These are phyloP conservation scores for Drosophila putrida DNA, from an alignment of 2,888 invertebrate species.

Conservation along the genomic window DNA sequence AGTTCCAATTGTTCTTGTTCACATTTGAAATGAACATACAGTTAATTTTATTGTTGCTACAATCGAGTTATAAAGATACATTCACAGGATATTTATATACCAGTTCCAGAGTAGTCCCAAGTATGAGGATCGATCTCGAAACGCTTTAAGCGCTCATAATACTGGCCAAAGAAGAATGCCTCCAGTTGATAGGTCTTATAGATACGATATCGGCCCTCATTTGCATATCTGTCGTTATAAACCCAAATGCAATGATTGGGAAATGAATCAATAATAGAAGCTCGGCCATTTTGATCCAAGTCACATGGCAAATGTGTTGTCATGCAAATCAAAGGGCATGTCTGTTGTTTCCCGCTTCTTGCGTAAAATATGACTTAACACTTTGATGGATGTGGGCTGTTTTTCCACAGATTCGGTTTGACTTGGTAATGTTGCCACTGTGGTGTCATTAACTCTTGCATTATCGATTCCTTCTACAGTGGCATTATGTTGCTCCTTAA, in stretches of 20 bases:
- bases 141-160: conserved; percentile 50
- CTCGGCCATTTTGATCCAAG: conserved; percentile 30
- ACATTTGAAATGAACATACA: not conserved
- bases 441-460: conserved; percentile 1
- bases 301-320: conserved; percentile 52
- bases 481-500: not conserved
- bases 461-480: not conserved
- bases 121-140: conserved; percentile 87
- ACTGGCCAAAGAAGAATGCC: conserved; percentile 55
- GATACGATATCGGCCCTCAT: conserved; percentile 40
- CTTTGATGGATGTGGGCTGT: not conserved
- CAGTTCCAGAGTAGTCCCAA: conserved; percentile 24
- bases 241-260: conserved; percentile 51
- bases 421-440: not conserved
- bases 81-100: not conserved
- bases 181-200: conserved; percentile 58
- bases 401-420: conserved; percentile 5
- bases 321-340: conserved; percentile 40
- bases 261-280: not conserved
- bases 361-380: conserved; percentile 27
- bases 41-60: conserved; percentile 16
- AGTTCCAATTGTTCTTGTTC: not conserved
- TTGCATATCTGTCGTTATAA: conserved; percentile 30
- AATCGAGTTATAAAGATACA: not conserved
- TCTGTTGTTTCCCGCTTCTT: conserved; percentile 26